phyloP scores from a whole-genome alignment of 2,888 invertebrate species.

The Tortricodes alternella region DNA sequence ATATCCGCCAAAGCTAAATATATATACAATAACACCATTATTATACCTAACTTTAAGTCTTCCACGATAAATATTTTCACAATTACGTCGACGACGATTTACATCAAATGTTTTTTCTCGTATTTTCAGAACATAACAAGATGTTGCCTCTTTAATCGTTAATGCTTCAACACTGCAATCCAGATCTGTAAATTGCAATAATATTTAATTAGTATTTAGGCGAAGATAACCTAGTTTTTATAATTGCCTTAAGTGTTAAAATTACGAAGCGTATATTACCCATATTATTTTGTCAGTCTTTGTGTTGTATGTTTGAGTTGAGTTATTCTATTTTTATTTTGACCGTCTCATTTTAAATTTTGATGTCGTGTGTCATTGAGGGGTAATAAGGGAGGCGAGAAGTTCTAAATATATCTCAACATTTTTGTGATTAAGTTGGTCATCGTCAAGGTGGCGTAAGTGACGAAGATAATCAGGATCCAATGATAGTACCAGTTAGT shows the following conservation, averaged over 20 bases:
- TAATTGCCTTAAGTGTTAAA: constrained; percentile 1
- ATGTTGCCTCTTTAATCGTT: constrained; percentile 1
- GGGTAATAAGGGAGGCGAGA: no score
- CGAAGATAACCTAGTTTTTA: constrained; percentile 1
- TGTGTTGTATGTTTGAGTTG: not conserved
- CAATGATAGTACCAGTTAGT: no score
- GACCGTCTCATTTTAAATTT: no score
- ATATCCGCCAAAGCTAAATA: not conserved
- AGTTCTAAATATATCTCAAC: no score
- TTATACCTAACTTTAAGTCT: not conserved
- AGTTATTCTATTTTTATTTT: not conserved
- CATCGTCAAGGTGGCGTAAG: no score
- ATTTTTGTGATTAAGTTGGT: no score
- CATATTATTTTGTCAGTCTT: no score
- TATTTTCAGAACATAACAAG: constrained; percentile 21
- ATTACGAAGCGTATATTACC: not conserved
- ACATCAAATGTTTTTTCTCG: constrained; percentile 10
- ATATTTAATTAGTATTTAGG: not conserved
- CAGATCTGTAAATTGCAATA: constrained; percentile 19
- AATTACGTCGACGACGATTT: not conserved
- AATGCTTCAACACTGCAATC: constrained; percentile 4
- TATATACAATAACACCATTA: not conserved
- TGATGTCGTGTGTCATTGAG: no score
- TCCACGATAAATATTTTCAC: not conserved
- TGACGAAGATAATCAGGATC: no score